Percentiles rank a stretch among this genome's conserved stretches.
These are phyloP conservation scores for Camponotus vicinus DNA, from an alignment of 1,140 invertebrate genomes.

Conservation along the genomic window DNA sequence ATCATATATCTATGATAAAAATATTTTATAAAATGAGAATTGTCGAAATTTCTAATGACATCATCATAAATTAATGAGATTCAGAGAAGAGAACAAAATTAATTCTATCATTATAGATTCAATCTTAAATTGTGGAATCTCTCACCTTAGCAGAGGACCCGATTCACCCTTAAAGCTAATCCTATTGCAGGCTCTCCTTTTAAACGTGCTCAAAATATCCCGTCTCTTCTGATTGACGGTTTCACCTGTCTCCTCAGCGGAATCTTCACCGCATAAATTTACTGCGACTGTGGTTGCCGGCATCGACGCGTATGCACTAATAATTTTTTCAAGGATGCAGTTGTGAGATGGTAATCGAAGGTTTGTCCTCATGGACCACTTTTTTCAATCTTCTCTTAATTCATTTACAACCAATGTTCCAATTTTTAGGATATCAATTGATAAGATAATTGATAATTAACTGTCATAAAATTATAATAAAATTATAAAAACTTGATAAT, in stretches of 20 bases:
- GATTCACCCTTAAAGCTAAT: conserved; percentile 78
- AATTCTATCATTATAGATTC: neutral
- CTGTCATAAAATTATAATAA: neutral
- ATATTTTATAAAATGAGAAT: no score
- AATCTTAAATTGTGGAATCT: neutral
- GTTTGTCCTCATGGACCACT: conserved; percentile 40
- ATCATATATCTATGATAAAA: neutral
- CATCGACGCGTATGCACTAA: conserved; percentile 69
- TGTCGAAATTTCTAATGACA: neutral
- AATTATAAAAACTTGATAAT: neutral
- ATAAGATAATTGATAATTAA: neutral
- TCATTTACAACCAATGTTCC: neutral
- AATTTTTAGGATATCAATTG: neutral
- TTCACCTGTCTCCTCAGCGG: conserved; percentile 56
- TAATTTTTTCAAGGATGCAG: conserved; percentile 68
- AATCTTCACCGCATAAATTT: conserved; percentile 69
- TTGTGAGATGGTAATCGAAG: conserved; percentile 33
- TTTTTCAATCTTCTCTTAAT: conserved; percentile 39
- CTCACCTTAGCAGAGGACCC: conserved; percentile 78
- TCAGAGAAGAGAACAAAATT: no score
- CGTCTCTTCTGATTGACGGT: conserved; percentile 61
- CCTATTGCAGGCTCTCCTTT: conserved; percentile 77
- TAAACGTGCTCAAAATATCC: conserved; percentile 72
- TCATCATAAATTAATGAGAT: neutral
- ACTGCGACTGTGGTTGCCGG: conserved; percentile 70